Evolutionary conservation across 64 coral and sea anemone species (phyloP).

Genomic region (Dendronephthya gigantea): DNA sequence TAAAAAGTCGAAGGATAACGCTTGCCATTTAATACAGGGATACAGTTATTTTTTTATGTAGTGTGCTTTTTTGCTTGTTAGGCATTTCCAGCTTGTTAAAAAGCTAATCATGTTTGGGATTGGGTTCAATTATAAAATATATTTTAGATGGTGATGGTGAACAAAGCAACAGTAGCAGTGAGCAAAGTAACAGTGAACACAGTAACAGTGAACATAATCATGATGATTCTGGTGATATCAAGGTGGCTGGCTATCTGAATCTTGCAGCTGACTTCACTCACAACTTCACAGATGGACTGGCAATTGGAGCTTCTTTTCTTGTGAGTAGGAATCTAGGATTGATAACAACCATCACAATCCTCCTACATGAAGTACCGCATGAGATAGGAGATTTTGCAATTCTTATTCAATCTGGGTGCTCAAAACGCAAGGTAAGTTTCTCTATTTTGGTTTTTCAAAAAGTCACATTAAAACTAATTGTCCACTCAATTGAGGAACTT

Average conservation of each 20-base stretch:
- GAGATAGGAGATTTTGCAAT: slow-evolving; percentile 99
- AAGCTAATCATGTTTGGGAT: too few relatives aligned
- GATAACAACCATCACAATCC: slow-evolving; percentile 87
- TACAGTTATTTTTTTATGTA: too few relatives aligned
- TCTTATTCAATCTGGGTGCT: slow-evolving; percentile 83
- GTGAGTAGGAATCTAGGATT: slow-evolving; percentile 68
- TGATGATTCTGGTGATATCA: slow-evolving; percentile 50
- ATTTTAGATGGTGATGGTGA: background rate
- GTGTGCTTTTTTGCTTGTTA: too few relatives aligned
- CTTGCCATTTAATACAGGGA: too few relatives aligned
- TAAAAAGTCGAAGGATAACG: too few relatives aligned
- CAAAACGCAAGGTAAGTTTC: slow-evolving; percentile 65
- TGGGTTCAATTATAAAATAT: background rate
- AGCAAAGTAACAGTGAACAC: background rate
- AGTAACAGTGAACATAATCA: too few relatives aligned
- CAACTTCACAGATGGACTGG: slow-evolving; percentile 94
- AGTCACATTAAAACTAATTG: too few relatives aligned
- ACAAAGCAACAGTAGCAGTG: background rate
- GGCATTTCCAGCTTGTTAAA: too few relatives aligned
- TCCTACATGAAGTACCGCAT: slow-evolving; percentile 90
- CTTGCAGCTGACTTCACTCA: slow-evolving; percentile 96
- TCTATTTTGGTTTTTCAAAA: background rate
- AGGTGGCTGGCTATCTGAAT: slow-evolving; percentile 87
- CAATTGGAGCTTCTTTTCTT: slow-evolving; percentile 94
- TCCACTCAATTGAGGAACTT: too few relatives aligned